Conservation (phyloP, 2,797 vertebrate genomes). For the Platalea minor region DNA sequence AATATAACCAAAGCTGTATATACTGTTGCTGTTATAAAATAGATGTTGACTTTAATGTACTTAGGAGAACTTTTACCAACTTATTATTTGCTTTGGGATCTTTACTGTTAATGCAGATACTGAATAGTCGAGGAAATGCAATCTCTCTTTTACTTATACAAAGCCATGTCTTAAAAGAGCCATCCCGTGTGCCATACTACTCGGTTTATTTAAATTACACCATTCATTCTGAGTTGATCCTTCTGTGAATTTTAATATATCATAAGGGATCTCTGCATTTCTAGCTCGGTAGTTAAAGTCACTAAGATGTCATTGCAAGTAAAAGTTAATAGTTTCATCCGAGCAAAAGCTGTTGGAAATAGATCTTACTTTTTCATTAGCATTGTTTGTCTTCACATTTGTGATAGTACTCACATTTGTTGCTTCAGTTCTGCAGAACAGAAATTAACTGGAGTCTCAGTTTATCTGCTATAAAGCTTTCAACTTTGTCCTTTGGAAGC, state of each 20-base stretch:
- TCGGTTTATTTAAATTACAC: not conserved
- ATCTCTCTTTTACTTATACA: not conserved
- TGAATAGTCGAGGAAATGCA: not conserved
- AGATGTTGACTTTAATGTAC: not conserved
- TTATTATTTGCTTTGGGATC: not conserved
- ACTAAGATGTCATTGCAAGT: not conserved
- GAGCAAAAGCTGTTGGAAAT: not conserved
- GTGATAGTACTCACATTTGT: not conserved
- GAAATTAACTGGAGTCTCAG: not conserved
- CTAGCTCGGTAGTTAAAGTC: not conserved
- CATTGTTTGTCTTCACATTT: not conserved
- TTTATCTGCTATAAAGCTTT: not conserved
- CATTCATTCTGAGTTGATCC: not conserved
- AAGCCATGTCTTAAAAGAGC: not conserved
- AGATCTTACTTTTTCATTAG: not conserved
- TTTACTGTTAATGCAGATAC: not conserved
- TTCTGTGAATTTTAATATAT: not conserved
- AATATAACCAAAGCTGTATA: not conserved
- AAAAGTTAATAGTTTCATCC: not conserved
- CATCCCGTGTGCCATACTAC: not conserved
- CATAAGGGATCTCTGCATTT: not conserved
- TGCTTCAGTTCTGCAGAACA: not conserved
- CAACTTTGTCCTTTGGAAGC: conserved; percentile 52
- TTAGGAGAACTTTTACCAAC: not conserved
- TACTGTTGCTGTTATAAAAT: not conserved